Base-by-base conservation (phyloP, 64 coral and sea anemone species). In the Stylophora pistillata region DNA sequence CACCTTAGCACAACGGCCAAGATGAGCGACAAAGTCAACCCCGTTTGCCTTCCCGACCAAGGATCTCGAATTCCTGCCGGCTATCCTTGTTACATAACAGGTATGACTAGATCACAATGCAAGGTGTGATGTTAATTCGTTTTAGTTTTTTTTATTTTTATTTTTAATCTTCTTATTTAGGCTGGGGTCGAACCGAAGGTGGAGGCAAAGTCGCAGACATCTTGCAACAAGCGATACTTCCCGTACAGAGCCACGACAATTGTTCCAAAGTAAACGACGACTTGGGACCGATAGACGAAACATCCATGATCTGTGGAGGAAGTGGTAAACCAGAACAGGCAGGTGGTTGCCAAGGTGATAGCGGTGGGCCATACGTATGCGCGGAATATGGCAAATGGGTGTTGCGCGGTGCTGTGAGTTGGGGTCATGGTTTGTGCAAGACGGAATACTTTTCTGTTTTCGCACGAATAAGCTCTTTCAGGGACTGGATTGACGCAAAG, bases 1-100 rank as follows among this genome's bases (percentile, higher is more conserved):
- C 91, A 95, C 57, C 64, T 95, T 12, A 86, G 88, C 5, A 73
- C 81, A 21, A 88, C 93, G 27, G 93, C 84, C 21, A 16, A 86
- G 27, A 62, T 86, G 17, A 91, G 74, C 55, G 32, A 27, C 5
- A 74, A 18, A 16, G 88, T 94, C 25, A 83, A 88, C 4, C 57
- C 55, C 14, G 64, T 82, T 11, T 94, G 93, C 68, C 88, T 91
- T 21, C 93, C 93, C 0, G 30, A 12, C 69, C 89, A 91, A 55
- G 62, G 77, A 12, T 28, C 77, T 41, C 26, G 55, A 29, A 66
- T 88, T 71, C 4, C 85, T 33, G 23, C 78, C 9, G 93, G 93
- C 18, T 73, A 77, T 7, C 9, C 23, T 1, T 88, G 83, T 32
- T 91, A 80, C 29, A 86, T 95, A 57, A 95, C 93, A 91, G 93